Evolutionary conservation across 2,888 invertebrate genomes (phyloP), one percentile per base, ranked within the genome.

Genomic region (Ennomos erosarius): DNA sequence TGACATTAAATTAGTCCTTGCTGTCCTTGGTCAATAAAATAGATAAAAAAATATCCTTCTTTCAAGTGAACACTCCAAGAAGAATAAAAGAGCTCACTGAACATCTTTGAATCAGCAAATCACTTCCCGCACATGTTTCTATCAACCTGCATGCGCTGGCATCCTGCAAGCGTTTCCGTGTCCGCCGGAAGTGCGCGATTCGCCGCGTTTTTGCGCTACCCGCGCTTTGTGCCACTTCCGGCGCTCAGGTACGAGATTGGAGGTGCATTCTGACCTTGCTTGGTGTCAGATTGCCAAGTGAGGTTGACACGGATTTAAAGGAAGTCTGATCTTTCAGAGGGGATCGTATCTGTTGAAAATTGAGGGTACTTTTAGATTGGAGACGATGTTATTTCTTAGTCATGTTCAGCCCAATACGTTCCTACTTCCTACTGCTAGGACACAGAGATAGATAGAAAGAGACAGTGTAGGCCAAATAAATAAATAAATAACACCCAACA

Each of bases 261-360:
- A 88, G 90, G 90, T 90, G 90, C 82, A 87, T 78, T 83, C 65
- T 87, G 88, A 88, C 89, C 89, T 90, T 90, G 88, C 89, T 90
- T 90, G 88, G 78, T 70, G 57, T 85, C 78, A 59, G 67, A 76
- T 88, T 86, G 80, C 85, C 71, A 66, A 70, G 74, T 75, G 78
- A 79, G 74, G 44, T 54, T 58, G 51, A 38, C 39, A 39, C 33
- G 36, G 44, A 36, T 49, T 50, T 72, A 62, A 48, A 65, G 62
- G 50, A 59, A 51, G 51, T 55, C 37, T 50, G 46, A 59, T 51
- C 50, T 51, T 13, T 13, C 13, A 43, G 39, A 43, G 39, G 1
- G 40, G 13, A 9, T 40, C 9, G 40, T 13, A 40, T 13, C 13
- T 9, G 10, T 33, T 39, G 47, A 48, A 26, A 37, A 6, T 26